Evolutionary conservation across 2,113 vertebrate genomes (phyloP).

Genomic region (Ophthalmolycus amberensis): DNA sequence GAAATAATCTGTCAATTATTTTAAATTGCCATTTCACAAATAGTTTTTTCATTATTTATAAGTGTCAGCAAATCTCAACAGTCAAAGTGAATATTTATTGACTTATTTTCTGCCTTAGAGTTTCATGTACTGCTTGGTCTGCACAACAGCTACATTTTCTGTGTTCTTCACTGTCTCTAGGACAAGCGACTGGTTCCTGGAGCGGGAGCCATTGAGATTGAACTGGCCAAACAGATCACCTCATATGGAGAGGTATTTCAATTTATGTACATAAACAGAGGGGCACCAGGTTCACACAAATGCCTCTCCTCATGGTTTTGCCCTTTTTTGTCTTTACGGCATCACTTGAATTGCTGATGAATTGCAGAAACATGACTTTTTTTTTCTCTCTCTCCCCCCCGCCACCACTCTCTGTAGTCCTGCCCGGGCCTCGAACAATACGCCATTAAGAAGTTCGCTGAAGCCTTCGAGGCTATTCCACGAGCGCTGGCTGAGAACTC

Average conservation of each 20-base stretch:
- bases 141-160: conserved; percentile 4
- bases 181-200: conserved; percentile 95
- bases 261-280: not conserved
- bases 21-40: not conserved
- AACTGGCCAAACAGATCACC: conserved; percentile 93
- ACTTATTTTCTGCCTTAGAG: not conserved
- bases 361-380: not conserved
- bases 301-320: not conserved
- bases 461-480: conserved; percentile 93
- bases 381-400: not conserved
- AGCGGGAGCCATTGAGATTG: conserved; percentile 96
- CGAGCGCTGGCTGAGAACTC: conserved; percentile 95
- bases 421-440: conserved; percentile 98
- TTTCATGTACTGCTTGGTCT: not conserved
- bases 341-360: not conserved
- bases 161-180: conserved; percentile 67
- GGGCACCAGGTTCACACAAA: not conserved
- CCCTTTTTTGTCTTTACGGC: not conserved
- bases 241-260: conserved; percentile 92
- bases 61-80: not conserved
- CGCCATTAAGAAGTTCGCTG: conserved; percentile 97
- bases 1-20: not conserved
- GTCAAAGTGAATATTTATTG: not conserved
- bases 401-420: conserved; percentile 80
- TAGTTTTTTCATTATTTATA: not conserved